These are phyloP conservation scores for Chrysomela aeneicollis DNA, from an alignment of 2,888 invertebrate species.

Conservation along the genomic window DNA sequence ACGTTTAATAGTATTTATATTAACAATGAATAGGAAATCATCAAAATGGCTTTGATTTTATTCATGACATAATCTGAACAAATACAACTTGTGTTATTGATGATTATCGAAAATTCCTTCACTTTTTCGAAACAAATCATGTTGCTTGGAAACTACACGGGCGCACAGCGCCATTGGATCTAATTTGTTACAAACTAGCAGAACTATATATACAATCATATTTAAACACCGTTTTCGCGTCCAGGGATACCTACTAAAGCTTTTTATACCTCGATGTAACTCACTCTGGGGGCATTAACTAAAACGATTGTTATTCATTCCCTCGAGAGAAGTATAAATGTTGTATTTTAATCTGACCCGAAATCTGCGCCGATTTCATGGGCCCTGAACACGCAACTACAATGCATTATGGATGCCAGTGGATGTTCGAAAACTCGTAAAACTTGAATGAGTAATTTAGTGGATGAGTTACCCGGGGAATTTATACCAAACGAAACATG, in stretches of 20 bases:
- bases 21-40: no score
- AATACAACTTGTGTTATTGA: no score
- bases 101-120: no score
- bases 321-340: not conserved
- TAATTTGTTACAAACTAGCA: not conserved
- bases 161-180: no score
- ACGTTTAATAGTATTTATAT: no score
- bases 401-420: constrained; percentile 8
- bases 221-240: not conserved
- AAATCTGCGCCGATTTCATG: constrained; percentile 21
- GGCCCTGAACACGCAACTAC: constrained; percentile 13
- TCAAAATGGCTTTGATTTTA: no score
- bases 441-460: not conserved
- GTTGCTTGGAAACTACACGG: no score
- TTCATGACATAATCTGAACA: no score
- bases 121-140: no score
- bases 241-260: not conserved
- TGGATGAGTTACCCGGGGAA: not conserved
- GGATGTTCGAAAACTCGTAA: constrained; percentile 6
- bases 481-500: not conserved
- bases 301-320: constrained; percentile 12
- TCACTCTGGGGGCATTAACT: not conserved
- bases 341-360: constrained; percentile 10
- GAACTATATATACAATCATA: not conserved
- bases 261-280: not conserved